Evolutionary conservation across 2,797 vertebrate species (phyloP).

Genomic region (Clarias fuscus): DNA sequence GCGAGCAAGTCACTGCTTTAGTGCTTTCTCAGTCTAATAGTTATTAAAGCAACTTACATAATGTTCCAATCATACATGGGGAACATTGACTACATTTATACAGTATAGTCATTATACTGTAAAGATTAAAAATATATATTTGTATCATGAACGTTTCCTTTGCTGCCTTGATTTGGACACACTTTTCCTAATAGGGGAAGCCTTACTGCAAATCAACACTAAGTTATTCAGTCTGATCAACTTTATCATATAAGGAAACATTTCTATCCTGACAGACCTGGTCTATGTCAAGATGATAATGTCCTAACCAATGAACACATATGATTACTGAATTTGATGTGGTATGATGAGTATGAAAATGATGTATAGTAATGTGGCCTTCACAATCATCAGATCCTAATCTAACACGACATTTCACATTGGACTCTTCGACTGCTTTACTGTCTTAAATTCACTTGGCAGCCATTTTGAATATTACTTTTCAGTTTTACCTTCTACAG

Average conservation of each 20-base stretch:
- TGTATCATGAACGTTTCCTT: background rate
- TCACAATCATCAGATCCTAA: background rate
- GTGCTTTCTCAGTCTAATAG: slow-evolving; percentile 70
- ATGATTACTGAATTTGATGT: background rate
- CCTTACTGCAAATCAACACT: background rate
- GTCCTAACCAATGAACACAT: background rate
- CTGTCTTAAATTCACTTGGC: background rate
- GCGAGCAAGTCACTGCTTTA: slow-evolving; percentile 78
- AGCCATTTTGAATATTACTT: background rate
- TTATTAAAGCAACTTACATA: slow-evolving; percentile 56
- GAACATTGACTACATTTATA: background rate
- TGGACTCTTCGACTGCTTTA: background rate
- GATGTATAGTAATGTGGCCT: background rate
- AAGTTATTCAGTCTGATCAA: background rate
- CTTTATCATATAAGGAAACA: background rate
- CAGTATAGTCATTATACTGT: slow-evolving; percentile 66
- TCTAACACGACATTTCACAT: background rate
- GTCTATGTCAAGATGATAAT: slow-evolving; percentile 9
- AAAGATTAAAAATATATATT: slow-evolving; percentile 47
- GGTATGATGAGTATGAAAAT: background rate
- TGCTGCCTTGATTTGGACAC: background rate
- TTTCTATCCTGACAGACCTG: background rate
- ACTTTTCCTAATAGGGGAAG: background rate
- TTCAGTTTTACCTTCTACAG: background rate
- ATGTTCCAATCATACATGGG: background rate